Conservation (phyloP, 2,797 vertebrate genomes). For the Atherinosoma microstoma region DNA sequence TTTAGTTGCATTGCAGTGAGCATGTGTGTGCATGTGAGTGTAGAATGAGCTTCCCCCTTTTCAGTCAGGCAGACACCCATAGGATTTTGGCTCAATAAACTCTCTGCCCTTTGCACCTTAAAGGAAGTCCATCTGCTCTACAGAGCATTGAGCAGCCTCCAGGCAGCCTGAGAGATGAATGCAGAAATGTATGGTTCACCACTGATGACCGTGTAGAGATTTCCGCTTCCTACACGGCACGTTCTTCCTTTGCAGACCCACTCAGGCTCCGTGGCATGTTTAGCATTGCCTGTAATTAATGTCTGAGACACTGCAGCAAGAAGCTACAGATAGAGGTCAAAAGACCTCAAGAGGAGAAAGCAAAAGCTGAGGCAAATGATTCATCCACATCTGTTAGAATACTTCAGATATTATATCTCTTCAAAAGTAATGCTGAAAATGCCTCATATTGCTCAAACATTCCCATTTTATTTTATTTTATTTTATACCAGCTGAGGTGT, state of each 20-base stretch:
- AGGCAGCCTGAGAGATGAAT: constrained; percentile 60
- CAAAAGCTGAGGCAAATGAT: constrained; percentile 40
- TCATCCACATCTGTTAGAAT: constrained; percentile 63
- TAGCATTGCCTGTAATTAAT: constrained; percentile 60
- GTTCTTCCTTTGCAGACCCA: constrained; percentile 63
- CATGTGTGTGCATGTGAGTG: constrained; percentile 19
- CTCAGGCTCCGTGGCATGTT: constrained; percentile 64
- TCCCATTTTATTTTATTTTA: constrained; percentile 9
- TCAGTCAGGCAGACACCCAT: constrained; percentile 69
- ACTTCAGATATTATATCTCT: constrained; percentile 32
- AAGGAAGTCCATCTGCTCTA: constrained; percentile 78
- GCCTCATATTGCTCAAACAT: constrained; percentile 35
- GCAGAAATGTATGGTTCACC: constrained; percentile 55
- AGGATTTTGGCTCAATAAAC: constrained; percentile 79
- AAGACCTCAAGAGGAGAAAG: constrained; percentile 35
- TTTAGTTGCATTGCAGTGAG: constrained; percentile 36
- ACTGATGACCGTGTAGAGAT: constrained; percentile 57
- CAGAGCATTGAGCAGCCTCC: constrained; percentile 64
- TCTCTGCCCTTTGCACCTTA: constrained; percentile 73
- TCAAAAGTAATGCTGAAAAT: constrained; percentile 18
- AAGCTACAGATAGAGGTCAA: constrained; percentile 63
- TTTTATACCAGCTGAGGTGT: constrained; percentile 11
- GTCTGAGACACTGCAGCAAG: constrained; percentile 53
- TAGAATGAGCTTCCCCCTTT: constrained; percentile 60
- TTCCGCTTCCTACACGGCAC: constrained; percentile 66